Evolutionary conservation across 2,797 vertebrate genomes (phyloP), one percentile per base, ranked within the genome.

Genomic region (Protonibea diacanthus): DNA sequence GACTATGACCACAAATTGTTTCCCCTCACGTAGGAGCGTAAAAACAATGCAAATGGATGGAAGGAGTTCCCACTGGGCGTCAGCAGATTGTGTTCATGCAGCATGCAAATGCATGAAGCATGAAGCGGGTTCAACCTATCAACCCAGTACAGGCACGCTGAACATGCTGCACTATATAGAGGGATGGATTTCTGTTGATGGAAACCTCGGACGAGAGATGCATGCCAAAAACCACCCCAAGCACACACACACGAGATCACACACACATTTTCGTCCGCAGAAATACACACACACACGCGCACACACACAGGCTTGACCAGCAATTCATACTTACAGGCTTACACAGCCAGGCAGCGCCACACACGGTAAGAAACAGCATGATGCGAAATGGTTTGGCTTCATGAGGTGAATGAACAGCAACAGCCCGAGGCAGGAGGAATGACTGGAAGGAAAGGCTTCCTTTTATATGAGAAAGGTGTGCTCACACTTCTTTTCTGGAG

Each of bases 41-140:
- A 89, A 92, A 86, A 91, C 87, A 91, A 86, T 88, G 80, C 83
- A 86, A 91, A 91, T 82, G 77, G 77, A 80, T 80, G 63, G 78
- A 84, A 49, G 69, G 68, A 55, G 84, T 77, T 91, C 89, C 88
- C 91, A 81, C 62, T 48, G 87, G 89, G 79, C 15, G 25, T 72
- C 77, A 66, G 80, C 81, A 90, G 84, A 91, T 90, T 90, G 89
- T 86, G 89, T 92, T 93, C 89, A 92, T 92, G 92, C 90, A 80
- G 92, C 93, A 92, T 93, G 90, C 84, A 90, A 92, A 93, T 88
- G 86, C 77, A 55, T 55, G 63, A 86, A 77, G 87, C 90, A 86
- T 82, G 83, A 88, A 84, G 80, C 80, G n/a, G 60, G 75, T 82
- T 53, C 80, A 84, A 76, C 76, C 63, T 75, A 77, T 80, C 71